These are phyloP conservation scores for Rhinella marina DNA, from an alignment of 2,797 vertebrate genomes.

Conservation along the genomic window DNA sequence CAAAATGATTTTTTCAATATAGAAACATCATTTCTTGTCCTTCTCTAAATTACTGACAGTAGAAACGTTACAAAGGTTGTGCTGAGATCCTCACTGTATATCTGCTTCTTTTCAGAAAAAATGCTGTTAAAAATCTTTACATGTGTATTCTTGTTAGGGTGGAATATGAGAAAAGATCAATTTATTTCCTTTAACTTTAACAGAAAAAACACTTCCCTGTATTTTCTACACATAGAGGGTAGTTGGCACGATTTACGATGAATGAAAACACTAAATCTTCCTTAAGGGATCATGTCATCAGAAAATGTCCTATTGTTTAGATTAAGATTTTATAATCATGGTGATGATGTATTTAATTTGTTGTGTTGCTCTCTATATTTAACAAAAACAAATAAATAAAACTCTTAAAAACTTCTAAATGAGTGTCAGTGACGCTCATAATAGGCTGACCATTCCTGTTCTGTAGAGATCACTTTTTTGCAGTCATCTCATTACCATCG, in stretches of 20 bases:
- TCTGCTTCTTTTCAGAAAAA: neutral
- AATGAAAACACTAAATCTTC: no score
- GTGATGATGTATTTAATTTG: no score
- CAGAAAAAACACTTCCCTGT: neutral
- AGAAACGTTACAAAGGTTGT: neutral
- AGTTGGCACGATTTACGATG: neutral
- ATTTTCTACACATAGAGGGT: neutral
- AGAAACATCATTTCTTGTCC: slow-evolving; percentile 3
- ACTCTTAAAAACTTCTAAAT: no score
- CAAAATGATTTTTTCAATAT: slow-evolving; percentile 37
- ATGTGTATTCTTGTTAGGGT: neutral
- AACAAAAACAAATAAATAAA: no score
- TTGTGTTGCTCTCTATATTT: no score
- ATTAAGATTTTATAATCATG: no score
- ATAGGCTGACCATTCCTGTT: no score
- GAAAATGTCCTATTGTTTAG: no score
- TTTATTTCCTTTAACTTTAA: neutral
- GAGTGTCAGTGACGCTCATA: no score
- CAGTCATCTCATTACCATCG: no score
- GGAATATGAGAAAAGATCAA: neutral
- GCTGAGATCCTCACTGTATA: neutral
- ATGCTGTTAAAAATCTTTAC: neutral
- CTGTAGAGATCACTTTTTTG: no score
- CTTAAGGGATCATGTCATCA: no score
- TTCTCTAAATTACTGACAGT: slow-evolving; percentile 24